Evolutionary conservation across 2,113 vertebrate genomes (phyloP), one percentile per base, ranked within the genome.

Genomic region (Cyprinus carpio): DNA sequence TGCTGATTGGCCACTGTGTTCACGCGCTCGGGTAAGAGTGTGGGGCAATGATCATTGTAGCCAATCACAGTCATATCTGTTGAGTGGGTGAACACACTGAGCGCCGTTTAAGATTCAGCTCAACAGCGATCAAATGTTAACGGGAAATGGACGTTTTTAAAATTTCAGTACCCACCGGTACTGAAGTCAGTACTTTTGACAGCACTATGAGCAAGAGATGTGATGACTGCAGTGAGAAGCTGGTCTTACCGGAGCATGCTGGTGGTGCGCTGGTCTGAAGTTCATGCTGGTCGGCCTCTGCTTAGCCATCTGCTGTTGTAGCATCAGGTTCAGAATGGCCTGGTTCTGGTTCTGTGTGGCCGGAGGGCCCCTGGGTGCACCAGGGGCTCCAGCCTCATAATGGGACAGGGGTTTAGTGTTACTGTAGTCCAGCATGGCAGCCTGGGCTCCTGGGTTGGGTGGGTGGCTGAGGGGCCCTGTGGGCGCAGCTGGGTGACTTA

Each of bases 371-470:
- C 93, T 88, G 2, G 94, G 91, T 0, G 92, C 88, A 1, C 94
- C 51, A 85, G 94, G 90, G 90, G 94, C 4, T 93, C 93, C 84
- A 91, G 95, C 95, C 92, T 99, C 98, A 75, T 96, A 99, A 94
- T 99, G 98, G 3, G 97, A 96, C 86, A 99, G 94, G 58, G 98
- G 98, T 88, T 97, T 97, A 84, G 98, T 99, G 92, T 99, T 99
- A 87, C 93, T 96, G 56, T 98, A 99, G 93, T 94, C 96, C 46
- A 97, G 91, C 91, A 96, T 90, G 0, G 95, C 85, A 3, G 92
- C 90, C 82, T 95, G 96, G 27, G 88, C 93, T 0, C 91, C 93
- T 4, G 94, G 90, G 0, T 94, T 67, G 0, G 91, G 94, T 29
- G 92, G 94, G 91, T 96, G 96, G 87, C 91, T 94, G 85, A 97